Conservation (phyloP, 35 echinoderm and acorn worm species). For the Apostichopus parvimensis region DNA sequence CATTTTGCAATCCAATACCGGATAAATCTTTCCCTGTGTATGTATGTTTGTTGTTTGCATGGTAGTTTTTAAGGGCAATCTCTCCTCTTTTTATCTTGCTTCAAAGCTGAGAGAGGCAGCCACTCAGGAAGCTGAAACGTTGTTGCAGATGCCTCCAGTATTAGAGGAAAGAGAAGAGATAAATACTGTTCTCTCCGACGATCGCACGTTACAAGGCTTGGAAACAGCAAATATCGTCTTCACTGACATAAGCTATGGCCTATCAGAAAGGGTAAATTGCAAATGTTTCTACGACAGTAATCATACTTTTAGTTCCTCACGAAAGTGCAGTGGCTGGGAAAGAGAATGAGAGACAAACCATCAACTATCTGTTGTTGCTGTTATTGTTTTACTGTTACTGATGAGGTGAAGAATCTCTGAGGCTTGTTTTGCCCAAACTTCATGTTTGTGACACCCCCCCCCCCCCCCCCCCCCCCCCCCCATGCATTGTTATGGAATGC, state of each 20-base stretch:
- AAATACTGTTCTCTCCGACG: conserved; percentile 64
- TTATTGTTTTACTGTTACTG: no score
- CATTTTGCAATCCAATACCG: no score
- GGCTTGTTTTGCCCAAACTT: no score
- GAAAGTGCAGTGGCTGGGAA: no score
- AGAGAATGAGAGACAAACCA: no score
- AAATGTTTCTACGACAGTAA: no score
- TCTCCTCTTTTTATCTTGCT: not conserved
- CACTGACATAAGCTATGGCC: conserved; percentile 90
- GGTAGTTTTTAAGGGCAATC: not conserved
- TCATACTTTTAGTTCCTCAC: not conserved
- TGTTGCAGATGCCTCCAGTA: conserved; percentile 87
- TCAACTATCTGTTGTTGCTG: no score
- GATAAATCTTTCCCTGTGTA: not conserved
- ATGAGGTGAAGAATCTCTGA: no score
- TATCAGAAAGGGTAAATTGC: conserved; percentile 74
- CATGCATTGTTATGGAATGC: no score
- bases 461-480: no score
- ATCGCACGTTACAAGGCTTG: conserved; percentile 68
- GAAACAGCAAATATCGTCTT: conserved; percentile 88
- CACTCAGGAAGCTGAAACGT: conserved; percentile 61
- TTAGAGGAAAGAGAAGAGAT: conserved; percentile 80
- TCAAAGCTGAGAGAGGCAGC: conserved; percentile 73
- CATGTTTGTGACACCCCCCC: no score
- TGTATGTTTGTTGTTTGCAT: not conserved